Percentiles rank a stretch among this genome's conserved stretches.
These are phyloP conservation scores for Arvicola amphibius DNA, from an alignment of 2,797 vertebrate genomes.

Conservation along the genomic window DNA sequence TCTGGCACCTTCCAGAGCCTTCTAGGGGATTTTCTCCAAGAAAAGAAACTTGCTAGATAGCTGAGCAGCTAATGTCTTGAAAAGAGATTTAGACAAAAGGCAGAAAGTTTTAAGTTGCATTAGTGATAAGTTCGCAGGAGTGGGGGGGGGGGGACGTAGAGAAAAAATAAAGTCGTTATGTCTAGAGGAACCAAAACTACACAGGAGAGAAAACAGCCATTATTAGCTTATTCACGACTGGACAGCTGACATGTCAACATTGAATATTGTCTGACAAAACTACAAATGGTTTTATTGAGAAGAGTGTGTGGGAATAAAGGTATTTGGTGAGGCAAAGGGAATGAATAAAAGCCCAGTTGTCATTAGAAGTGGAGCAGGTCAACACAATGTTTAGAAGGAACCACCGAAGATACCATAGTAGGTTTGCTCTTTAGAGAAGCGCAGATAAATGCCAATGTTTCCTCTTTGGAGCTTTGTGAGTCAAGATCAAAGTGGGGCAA, in stretches of 20 bases:
- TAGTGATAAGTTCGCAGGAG: slow-evolving; percentile 14
- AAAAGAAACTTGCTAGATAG: not conserved
- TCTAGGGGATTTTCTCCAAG: not conserved
- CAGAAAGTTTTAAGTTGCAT: slow-evolving; percentile 19
- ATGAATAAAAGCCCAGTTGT: not conserved
- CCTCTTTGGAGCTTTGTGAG: not conserved
- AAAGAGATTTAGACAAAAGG: slow-evolving; percentile 34
- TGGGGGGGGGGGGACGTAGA: not conserved
- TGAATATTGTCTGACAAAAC: slow-evolving; percentile 1
- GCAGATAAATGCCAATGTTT: not conserved
- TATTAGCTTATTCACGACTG: slow-evolving; percentile 39
- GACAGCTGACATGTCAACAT: slow-evolving; percentile 41
- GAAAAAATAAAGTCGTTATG: slow-evolving; percentile 29
- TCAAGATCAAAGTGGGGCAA: not conserved
- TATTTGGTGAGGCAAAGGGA: not conserved
- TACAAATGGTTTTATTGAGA: slow-evolving; percentile 38
- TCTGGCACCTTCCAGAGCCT: not conserved
- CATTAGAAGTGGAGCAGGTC: not conserved
- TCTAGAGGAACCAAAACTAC: slow-evolving; percentile 41
- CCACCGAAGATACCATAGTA: not conserved
- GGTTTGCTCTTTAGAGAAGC: not conserved
- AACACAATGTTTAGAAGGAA: not conserved
- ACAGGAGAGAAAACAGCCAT: slow-evolving; percentile 49
- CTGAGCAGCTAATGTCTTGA: slow-evolving; percentile 6
- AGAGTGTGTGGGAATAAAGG: not conserved